Percentiles rank a stretch among this genome's conserved stretches.
Conservation (phyloP, 2,888 invertebrate genomes). For the Rotaria sp. region DNA sequence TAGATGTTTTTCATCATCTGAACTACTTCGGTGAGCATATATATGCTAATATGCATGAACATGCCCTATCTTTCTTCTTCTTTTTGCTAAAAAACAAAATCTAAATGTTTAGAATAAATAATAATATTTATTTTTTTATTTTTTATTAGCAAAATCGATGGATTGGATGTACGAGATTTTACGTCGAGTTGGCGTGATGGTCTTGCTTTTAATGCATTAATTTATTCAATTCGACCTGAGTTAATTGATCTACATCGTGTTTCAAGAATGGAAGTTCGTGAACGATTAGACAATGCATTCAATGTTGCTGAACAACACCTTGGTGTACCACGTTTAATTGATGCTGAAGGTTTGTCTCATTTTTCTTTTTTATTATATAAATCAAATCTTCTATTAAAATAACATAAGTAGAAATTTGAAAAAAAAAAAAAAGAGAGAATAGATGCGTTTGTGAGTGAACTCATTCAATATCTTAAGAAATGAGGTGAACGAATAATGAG, state of each 20-base stretch:
- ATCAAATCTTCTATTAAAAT: background rate
- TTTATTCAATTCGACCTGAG: constrained; percentile 92
- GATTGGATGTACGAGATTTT: constrained; percentile 89
- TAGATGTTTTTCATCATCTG: background rate
- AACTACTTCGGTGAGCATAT: background rate
- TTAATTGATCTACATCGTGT: constrained; percentile 77
- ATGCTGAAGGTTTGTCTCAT: constrained; percentile 53
- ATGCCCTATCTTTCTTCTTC: background rate
- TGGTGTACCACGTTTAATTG: constrained; percentile 41
- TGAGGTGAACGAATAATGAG: background rate
- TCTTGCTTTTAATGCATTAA: constrained; percentile 97
- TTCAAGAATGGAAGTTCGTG: constrained; percentile 84
- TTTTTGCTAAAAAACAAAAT: background rate
- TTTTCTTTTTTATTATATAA: background rate
- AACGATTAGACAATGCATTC: constrained; percentile 94
- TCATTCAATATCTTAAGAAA: background rate
- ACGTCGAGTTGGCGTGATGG: constrained; percentile 98
- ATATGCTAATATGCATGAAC: background rate
- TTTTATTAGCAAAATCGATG: constrained; percentile 65
- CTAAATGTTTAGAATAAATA: background rate
- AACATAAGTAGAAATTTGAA: background rate
- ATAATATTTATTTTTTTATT: constrained; percentile 45
- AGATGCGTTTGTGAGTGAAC: background rate
- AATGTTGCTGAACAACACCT: constrained; percentile 88
- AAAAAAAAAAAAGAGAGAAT: background rate